Base-by-base conservation (phyloP, 64 coral and sea anemone species). In the Anthopleura sola region DNA sequence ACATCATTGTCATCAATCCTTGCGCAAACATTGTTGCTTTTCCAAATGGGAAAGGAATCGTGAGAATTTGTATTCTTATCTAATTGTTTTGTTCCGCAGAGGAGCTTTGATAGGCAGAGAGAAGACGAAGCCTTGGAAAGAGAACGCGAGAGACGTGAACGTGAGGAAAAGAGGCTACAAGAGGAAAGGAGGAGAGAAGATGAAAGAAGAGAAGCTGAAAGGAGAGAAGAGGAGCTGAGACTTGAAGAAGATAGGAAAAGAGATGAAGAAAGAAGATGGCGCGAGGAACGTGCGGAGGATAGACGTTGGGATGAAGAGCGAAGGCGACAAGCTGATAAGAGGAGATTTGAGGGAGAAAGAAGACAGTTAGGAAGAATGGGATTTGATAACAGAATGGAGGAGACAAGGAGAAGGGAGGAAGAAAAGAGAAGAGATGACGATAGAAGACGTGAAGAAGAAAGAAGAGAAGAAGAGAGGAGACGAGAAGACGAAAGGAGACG, bases 301-400 rank as follows among this genome's bases (percentile, higher is more conserved):
- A 49, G 49, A 20, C 82, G 82, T 15, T 83, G 82, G 82, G 82
- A 83, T 20, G 82, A 49, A 32, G 80, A 83, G 80, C 80, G 80
- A 40, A 49, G 80, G 20, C 44, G 80, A 83, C 26, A 36, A 31
- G 44, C 44, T 36, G 80, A 55, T 19, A 21, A 46, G n/a, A 62
- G n/a, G 23, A 62, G 58, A 26, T 62, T 62, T 26, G 58, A 83
- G 16, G 51, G 34, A 21, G 80, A 55, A 18, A 83, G 80, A 6
- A 83, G 80, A 51, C 80, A 62, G 24, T n/a, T 23, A 28, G 58
- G 58, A 36, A 79, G 76, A 15, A 37, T 79, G 36, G 31, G 36
- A 31, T 37, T 28, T 37, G 36, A 79, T 37, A 17, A n/a, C 3
- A 26, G 76, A 23, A 21, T 31, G 34, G 76, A 79, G 37, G 76